Evolutionary conservation across 1,140 invertebrate genomes (phyloP).

Genomic region (Papilio polyxenes): DNA sequence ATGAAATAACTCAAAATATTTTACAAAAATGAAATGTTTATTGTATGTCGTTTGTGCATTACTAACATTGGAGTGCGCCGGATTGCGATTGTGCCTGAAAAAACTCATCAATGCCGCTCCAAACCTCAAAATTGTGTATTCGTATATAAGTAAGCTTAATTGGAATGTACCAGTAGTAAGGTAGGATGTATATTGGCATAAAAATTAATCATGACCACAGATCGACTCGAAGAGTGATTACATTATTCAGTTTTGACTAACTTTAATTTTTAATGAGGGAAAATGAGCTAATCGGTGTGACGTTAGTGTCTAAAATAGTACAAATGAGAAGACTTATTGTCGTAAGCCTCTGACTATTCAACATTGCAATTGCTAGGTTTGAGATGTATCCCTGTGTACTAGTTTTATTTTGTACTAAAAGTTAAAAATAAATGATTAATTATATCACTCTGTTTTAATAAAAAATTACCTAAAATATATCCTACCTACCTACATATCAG

Average conservation of each 20-base stretch:
- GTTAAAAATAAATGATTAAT: slow-evolving; percentile 80
- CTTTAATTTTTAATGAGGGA: slow-evolving; percentile 74
- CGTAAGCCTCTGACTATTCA: slow-evolving; percentile 79
- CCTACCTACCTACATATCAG: too few species aligned
- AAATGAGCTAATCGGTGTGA: slow-evolving; percentile 78
- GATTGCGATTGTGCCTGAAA: slow-evolving; percentile 77
- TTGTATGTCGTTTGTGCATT: slow-evolving; percentile 64
- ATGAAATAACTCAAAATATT: neutral
- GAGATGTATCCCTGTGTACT: slow-evolving; percentile 81
- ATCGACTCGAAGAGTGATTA: slow-evolving; percentile 77
- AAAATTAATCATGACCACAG: slow-evolving; percentile 60
- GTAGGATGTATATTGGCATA: slow-evolving; percentile 67
- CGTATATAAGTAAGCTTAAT: slow-evolving; percentile 72
- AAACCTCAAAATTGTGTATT: slow-evolving; percentile 80
- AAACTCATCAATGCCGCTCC: slow-evolving; percentile 79
- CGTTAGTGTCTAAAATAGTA: slow-evolving; percentile 82
- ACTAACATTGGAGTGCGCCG: slow-evolving; percentile 73
- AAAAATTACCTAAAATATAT: neutral
- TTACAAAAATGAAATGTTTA: slow-evolving; percentile 7
- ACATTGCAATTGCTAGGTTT: slow-evolving; percentile 81
- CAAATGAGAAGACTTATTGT: slow-evolving; percentile 82
- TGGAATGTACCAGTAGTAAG: slow-evolving; percentile 66
- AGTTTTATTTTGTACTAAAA: slow-evolving; percentile 82
- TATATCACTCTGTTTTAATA: slow-evolving; percentile 51
- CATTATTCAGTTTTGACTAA: slow-evolving; percentile 79